phyloP scores from a whole-genome alignment of 2,113 vertebrate genomes.

The Hystrix cristata region DNA sequence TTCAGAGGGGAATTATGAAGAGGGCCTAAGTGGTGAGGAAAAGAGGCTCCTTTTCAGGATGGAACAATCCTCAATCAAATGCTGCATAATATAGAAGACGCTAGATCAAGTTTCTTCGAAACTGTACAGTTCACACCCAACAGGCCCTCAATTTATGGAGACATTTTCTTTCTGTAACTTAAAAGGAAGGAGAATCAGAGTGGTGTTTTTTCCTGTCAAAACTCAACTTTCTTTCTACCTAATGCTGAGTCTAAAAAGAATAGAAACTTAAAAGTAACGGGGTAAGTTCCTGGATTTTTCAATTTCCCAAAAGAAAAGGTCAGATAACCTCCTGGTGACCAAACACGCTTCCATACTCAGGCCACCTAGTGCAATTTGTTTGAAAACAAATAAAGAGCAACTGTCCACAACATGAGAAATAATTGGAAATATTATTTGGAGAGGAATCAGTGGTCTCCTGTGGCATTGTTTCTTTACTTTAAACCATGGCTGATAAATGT shows the following conservation, averaged over 20 bases:
- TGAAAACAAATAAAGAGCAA: slow-evolving; percentile 61
- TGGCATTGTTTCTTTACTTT: background rate
- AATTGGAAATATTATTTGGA: background rate
- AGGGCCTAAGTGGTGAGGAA: slow-evolving; percentile 78
- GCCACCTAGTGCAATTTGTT: background rate
- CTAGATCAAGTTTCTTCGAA: slow-evolving; percentile 72
- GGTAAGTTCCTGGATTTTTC: slow-evolving; percentile 16
- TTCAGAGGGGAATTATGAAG: slow-evolving; percentile 82
- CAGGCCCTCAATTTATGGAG: background rate
- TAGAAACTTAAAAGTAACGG: background rate
- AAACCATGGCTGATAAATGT: background rate
- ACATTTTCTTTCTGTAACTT: slow-evolving; percentile 40
- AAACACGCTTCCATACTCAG: slow-evolving; percentile 12
- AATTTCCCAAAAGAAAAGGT: background rate
- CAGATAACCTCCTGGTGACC: background rate
- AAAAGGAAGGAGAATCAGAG: slow-evolving; percentile 11
- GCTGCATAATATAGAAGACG: slow-evolving; percentile 58
- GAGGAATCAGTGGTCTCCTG: background rate
- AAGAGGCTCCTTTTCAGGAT: slow-evolving; percentile 80
- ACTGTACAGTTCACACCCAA: slow-evolving; percentile 63
- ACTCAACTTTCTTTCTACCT: slow-evolving; percentile 21
- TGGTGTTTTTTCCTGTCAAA: background rate
- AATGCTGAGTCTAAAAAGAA: background rate
- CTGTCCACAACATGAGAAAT: background rate
- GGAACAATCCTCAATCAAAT: slow-evolving; percentile 86